phyloP scores from a whole-genome alignment of 2,797 vertebrate genomes.

The Peromyscus attwateri region DNA sequence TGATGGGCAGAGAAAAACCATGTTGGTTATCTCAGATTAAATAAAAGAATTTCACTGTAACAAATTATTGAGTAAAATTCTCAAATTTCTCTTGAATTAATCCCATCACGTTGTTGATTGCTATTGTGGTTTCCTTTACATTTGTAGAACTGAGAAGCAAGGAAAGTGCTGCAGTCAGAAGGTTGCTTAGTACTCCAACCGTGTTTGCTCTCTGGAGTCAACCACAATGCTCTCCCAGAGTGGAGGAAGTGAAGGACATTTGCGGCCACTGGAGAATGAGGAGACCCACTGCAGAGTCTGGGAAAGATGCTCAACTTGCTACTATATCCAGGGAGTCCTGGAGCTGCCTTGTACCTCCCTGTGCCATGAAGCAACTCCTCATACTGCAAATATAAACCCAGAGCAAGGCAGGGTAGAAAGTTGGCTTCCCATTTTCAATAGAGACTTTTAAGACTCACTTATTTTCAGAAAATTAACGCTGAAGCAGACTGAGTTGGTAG shows the following conservation, averaged over 20 bases:
- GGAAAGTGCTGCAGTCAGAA: not conserved
- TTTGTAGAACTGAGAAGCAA: conserved; percentile 43
- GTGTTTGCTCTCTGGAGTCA: conserved; percentile 60
- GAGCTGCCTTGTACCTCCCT: conserved; percentile 48
- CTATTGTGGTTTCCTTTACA: not conserved
- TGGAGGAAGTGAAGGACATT: conserved; percentile 31
- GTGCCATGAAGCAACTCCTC: not conserved
- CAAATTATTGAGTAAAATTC: conserved; percentile 32
- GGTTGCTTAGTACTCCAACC: not conserved
- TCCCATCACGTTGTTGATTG: not conserved
- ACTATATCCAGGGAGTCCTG: not conserved
- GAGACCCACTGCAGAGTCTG: not conserved
- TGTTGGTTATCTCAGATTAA: not conserved
- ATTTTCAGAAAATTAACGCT: conserved; percentile 73
- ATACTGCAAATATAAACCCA: conserved; percentile 47
- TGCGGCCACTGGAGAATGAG: conserved; percentile 6
- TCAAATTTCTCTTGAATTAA: not conserved
- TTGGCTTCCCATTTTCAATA: conserved; percentile 30
- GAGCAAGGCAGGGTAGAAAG: conserved; percentile 1
- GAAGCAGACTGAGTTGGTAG: not conserved
- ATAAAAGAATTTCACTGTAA: conserved; percentile 1
- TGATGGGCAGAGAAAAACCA: not conserved
- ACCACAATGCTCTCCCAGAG: conserved; percentile 11
- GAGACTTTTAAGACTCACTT: conserved; percentile 62
- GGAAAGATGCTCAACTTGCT: conserved; percentile 45